A percentile compares a stretch with the other conserved stretches of the same genome.
phyloP scores from a whole-genome alignment of 2,888 invertebrate species.

The Leptinotarsa haldemani region DNA sequence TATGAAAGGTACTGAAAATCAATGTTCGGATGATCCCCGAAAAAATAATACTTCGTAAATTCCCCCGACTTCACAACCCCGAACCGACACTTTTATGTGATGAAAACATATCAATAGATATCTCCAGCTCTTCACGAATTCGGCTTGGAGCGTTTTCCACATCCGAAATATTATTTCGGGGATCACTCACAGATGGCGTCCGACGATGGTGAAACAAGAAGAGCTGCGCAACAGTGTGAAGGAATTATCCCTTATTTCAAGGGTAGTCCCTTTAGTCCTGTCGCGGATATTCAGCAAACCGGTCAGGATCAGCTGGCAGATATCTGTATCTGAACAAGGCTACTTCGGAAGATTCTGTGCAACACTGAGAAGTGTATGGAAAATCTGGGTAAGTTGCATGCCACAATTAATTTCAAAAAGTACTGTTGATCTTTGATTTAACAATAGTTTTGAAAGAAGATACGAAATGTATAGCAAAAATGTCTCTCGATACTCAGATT shows the following conservation, averaged over 20 bases:
- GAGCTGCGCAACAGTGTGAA: constrained; percentile 60
- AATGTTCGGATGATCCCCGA: neutral
- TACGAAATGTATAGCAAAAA: no score
- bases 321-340: constrained; percentile 14
- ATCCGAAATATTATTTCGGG: neutral
- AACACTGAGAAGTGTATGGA: constrained; percentile 4
- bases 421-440: neutral
- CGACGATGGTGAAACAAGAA: constrained; percentile 35
- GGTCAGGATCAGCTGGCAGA: constrained; percentile 44
- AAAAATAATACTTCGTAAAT: neutral
- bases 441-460: neutral
- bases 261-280: constrained; percentile 58
- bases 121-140: neutral
- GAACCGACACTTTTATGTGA: no score
- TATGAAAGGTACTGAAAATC: no score
- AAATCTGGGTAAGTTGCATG: constrained; percentile 18
- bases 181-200: neutral
- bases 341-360: constrained; percentile 21
- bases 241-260: constrained; percentile 55
- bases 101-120: neutral
- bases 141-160: neutral
- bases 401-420: neutral
- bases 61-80: no score
- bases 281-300: constrained; percentile 54
- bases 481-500: no score